A percentile compares a stretch with the other conserved stretches of the same genome.
Conservation (phyloP, 2,888 invertebrate species). For the Iphiclides podalirius region DNA sequence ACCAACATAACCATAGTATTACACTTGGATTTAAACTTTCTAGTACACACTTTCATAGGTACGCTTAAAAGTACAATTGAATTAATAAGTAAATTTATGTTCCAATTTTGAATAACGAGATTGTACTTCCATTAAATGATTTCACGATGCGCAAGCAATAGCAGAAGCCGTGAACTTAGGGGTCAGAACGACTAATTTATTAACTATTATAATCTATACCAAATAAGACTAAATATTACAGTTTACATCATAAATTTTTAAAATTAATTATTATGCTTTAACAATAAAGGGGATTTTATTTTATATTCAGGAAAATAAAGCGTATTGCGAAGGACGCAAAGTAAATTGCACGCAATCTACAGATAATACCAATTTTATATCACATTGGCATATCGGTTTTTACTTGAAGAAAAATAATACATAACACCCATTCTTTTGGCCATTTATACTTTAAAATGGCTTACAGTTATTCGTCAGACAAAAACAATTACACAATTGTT, state of each 20-base stretch:
- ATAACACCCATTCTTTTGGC: background rate
- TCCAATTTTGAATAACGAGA: slow-evolving; percentile 42
- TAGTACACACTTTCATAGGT: slow-evolving; percentile 20
- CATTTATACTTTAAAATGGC: background rate
- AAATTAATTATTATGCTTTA: slow-evolving; percentile 4
- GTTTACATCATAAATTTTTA: slow-evolving; percentile 1
- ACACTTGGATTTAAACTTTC: slow-evolving; percentile 30
- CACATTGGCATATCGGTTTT: background rate
- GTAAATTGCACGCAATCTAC: slow-evolving; percentile 51
- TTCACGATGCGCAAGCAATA: slow-evolving; percentile 59
- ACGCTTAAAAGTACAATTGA: slow-evolving; percentile 25
- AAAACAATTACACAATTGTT: too few relatives aligned
- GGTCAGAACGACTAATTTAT: slow-evolving; percentile 55
- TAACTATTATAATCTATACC: slow-evolving; percentile 31
- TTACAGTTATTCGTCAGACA: too few relatives aligned
- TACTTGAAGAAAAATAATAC: background rate
- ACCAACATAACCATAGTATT: slow-evolving; percentile 49
- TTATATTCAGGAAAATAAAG: slow-evolving; percentile 26
- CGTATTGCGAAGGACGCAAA: slow-evolving; percentile 60
- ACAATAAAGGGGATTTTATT: slow-evolving; percentile 14
- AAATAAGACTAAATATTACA: slow-evolving; percentile 31
- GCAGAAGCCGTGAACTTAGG: slow-evolving; percentile 65
- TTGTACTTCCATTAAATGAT: slow-evolving; percentile 63
- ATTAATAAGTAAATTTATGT: slow-evolving; percentile 36
- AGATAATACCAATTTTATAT: slow-evolving; percentile 39